phyloP scores from a whole-genome alignment of 2,113 vertebrate genomes.

The Actenoides hombroni region DNA sequence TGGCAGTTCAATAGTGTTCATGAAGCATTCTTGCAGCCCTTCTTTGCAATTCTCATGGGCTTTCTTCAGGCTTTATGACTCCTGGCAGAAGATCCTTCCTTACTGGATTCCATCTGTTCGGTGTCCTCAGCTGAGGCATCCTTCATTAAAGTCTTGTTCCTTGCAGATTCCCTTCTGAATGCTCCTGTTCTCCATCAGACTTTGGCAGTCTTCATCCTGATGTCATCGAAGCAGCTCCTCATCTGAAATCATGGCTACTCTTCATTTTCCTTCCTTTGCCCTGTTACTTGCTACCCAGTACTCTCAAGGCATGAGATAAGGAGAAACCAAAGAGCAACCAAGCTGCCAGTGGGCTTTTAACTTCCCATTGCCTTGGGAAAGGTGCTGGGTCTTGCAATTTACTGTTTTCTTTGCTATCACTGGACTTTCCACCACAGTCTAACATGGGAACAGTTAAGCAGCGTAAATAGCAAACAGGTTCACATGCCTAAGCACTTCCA shows the following conservation, averaged over 20 bases:
- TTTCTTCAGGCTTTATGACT: not conserved
- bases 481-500: slow-evolving; percentile 63
- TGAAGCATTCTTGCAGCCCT: not conserved
- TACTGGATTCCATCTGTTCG: not conserved
- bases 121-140: not conserved
- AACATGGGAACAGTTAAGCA: slow-evolving; percentile 18
- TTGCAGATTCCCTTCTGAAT: not conserved
- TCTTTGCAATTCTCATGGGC: rapidly evolving
- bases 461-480: slow-evolving; percentile 48
- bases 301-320: not conserved
- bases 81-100: not conserved
- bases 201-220: not conserved
- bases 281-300: not conserved
- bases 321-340: not conserved
- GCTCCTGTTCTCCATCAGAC: not conserved
- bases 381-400: not conserved
- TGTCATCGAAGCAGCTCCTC: not conserved
- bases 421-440: not conserved
- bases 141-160: not conserved
- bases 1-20: not conserved
- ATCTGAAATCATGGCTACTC: not conserved
- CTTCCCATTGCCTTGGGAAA: not conserved
- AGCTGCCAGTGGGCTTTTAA: not conserved
- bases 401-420: not conserved
- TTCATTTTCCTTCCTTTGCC: not conserved